Evolutionary conservation across 1,140 invertebrate genomes (phyloP), one percentile per base, ranked within the genome.

Genomic region (Bicyclus anynana): DNA sequence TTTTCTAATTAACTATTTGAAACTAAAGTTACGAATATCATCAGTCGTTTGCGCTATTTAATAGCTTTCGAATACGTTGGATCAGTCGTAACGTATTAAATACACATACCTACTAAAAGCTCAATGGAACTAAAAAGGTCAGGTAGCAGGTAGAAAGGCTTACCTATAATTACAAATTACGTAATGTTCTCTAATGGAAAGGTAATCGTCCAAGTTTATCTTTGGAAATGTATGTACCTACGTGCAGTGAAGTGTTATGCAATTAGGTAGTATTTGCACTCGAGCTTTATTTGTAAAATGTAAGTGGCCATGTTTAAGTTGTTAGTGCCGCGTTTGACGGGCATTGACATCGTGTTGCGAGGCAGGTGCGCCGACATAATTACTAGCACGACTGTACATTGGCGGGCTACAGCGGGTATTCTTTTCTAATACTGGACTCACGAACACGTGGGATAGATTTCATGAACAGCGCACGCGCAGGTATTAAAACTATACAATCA

Each of bases 291-390:
- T 71, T 68, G 65, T 65, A 58, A 65, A 62, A 55, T 65, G 63
- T 68, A 56, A 69, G 72, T 74, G 59, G 58, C 61, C 35, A 62
- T 62, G 64, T 66, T 54, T 65, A 62, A 60, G 61, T 53, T 53
- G 62, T 62, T 65, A 60, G 68, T 63, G 62, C 64, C 67, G 62
- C 71, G 76, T 75, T 83, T 80, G 78, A 85, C 79, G 82, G 82
- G 59, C 82, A 80, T 82, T 85, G 82, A 85, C 82, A 82, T 81
- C 74, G 49, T 67, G 63, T 56, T 54, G 65, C 66, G 59, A 70
- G 76, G 73, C 78, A 80, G 78, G 74, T 80, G 80, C 52, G 67
- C 69, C 54, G 63, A 74, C 74, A 69, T 63, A 69, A 59, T 48
- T 40, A 33, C 29, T 33, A 7, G 37, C 5, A 40, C 6, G 12